Evolutionary conservation across 2,113 vertebrate species (phyloP).

Genomic region (Anoura caudifer): DNA sequence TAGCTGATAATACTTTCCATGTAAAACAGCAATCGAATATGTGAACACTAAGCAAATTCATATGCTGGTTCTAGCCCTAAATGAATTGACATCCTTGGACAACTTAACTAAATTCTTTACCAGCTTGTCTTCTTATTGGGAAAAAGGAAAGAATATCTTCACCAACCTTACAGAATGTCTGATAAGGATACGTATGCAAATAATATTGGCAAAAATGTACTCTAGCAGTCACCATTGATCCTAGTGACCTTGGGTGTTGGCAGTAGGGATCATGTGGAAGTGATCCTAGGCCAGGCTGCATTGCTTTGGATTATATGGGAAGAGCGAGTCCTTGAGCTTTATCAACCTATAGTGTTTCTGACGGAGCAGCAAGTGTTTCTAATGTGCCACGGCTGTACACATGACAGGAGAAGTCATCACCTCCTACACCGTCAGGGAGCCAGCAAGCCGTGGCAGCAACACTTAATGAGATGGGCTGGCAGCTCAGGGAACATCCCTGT

Average conservation of each 20-base stretch:
- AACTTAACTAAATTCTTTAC: background rate
- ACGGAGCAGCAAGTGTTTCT: constrained; percentile 26
- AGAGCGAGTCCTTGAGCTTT: background rate
- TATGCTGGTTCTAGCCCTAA: background rate
- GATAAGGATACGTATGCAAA: background rate
- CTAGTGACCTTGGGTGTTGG: background rate
- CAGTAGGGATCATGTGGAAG: background rate
- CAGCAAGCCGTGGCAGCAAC: background rate
- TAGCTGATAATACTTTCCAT: background rate
- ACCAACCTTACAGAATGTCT: background rate
- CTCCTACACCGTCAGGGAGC: constrained; percentile 26
- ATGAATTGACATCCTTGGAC: background rate
- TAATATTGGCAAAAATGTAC: background rate
- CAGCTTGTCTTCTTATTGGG: background rate
- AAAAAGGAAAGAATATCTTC: background rate
- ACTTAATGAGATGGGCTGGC: constrained; percentile 40
- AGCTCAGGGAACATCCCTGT: constrained; percentile 20
- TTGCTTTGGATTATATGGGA: background rate
- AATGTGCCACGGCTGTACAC: background rate
- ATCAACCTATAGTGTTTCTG: background rate
- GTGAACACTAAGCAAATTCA: background rate
- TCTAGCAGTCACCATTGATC: background rate
- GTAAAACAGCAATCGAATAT: background rate
- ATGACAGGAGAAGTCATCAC: background rate
- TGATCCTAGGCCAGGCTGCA: background rate